Base-by-base conservation (phyloP, 2,888 invertebrate genomes). In the Cryptophagus acutangulus region DNA sequence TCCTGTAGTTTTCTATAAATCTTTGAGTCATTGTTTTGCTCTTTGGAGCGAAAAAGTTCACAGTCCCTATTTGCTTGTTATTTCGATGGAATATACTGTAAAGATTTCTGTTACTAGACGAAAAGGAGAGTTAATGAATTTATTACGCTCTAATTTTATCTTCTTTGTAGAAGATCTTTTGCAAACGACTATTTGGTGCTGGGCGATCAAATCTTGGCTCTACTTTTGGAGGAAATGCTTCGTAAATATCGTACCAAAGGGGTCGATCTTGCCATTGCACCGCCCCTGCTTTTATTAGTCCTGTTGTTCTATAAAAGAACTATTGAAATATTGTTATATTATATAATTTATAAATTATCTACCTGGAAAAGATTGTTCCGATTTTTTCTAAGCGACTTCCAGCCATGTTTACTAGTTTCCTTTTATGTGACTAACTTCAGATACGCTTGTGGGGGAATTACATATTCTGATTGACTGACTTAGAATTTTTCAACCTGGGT, bases 201-300 rank as follows among this genome's bases (percentile, higher is more conserved):
- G 79, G 77, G 58, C 83, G 75, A 51, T 86, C 83, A 69, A 75
- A 88, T 45, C 75, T 73, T 3, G 96, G 96, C 59, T 90, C 88
- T 30, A 79, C 70, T 50, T 81, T 79, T 1, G 97, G 96, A 4
- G 96, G 96, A 71, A 92, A 93, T 0, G 86, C 81, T 68, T 81
- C 80, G 65, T 94, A 96, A 14, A 97, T 72, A 62, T 91, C 87
- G 63, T 85, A 92, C 97, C 97, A 97, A 6, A 96, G 44, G 0
- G 97, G 97, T 48, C 85, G 77, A 57, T 95, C 91, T 52, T 85
- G 82, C 40, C 79, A 73, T 61, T 79, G 83, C 66, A 94, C 72
- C 2, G 87, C 92, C 33, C 87, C 87, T 14, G 86, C 77, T 43
- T 80, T 77, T 9, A 96, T 64, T 20, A 97, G 72, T 3, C 92